Conservation (phyloP, 2,888 invertebrate genomes). For the Melanchra persicariae region DNA sequence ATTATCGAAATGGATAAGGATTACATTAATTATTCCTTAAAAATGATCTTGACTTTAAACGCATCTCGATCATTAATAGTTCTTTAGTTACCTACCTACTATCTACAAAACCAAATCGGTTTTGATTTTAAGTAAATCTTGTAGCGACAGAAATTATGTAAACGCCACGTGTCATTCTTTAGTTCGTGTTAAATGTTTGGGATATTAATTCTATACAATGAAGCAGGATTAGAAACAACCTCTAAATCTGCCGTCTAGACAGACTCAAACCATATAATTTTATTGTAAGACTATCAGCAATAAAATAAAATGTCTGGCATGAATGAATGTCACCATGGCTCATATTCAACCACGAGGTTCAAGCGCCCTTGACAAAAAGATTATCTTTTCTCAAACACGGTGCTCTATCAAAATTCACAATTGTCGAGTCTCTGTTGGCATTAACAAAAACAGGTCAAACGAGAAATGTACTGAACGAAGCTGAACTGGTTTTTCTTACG, state of each 20-base stretch:
- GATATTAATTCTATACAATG: slow-evolving; percentile 3
- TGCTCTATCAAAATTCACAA: slow-evolving; percentile 3
- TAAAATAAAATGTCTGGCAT: not conserved
- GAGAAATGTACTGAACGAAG: slow-evolving; percentile 1
- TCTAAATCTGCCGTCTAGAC: not conserved
- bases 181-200: slow-evolving; percentile 3
- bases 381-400: not conserved
- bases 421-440: not conserved
- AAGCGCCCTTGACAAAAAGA: not conserved
- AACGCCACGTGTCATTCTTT: not conserved
- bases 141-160: not conserved
- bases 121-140: not conserved
- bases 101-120: not conserved
- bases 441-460: slow-evolving; percentile 11
- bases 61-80: too few relatives aligned
- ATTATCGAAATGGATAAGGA: too few relatives aligned
- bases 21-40: too few relatives aligned
- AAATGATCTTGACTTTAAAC: too few relatives aligned
- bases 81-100: too few relatives aligned
- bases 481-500: slow-evolving; percentile 11
- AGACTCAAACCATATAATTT: slow-evolving; percentile 12
- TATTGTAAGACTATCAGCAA: slow-evolving; percentile 1
- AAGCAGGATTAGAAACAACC: slow-evolving; percentile 11
- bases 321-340: not conserved
- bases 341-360: not conserved